Evolutionary conservation across 2,113 vertebrate genomes (phyloP).

Genomic region (Tamias sibiricus): DNA sequence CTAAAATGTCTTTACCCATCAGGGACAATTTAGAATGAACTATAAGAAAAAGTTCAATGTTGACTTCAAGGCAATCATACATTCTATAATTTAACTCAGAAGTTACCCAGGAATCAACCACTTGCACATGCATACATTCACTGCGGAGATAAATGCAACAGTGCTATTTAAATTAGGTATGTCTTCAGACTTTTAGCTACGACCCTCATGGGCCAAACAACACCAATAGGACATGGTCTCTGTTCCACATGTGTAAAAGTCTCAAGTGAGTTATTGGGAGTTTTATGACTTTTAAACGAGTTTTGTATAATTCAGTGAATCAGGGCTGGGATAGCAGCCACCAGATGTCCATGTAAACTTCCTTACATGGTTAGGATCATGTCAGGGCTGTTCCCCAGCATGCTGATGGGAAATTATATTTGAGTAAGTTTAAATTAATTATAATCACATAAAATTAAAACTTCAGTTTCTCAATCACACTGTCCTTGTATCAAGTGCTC

Average conservation of each 20-base stretch:
- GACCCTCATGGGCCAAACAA: not conserved
- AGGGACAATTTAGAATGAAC: not conserved
- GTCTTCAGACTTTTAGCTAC: not conserved
- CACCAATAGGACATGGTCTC: not conserved
- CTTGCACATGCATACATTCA: not conserved
- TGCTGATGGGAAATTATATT: not conserved
- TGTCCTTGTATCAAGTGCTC: not conserved
- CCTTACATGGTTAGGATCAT: not conserved
- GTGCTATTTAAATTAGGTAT: not conserved
- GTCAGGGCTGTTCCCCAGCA: not conserved
- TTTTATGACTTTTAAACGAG: not conserved
- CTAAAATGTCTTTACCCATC: not conserved
- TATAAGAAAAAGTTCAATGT: slow-evolving; percentile 3
- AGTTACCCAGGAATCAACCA: not conserved
- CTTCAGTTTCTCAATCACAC: not conserved
- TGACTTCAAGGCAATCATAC: not conserved
- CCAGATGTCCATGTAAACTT: not conserved
- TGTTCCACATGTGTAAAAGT: not conserved
- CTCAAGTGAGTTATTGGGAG: not conserved
- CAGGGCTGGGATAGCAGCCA: not conserved
- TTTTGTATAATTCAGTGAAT: not conserved
- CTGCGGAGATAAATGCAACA: slow-evolving; percentile 9
- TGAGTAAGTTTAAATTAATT: slow-evolving; percentile 17
- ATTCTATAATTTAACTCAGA: not conserved
- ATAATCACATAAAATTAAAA: not conserved